These are phyloP conservation scores for Apamea epomidion DNA, from an alignment of 2,888 invertebrate genomes.

Conservation along the genomic window DNA sequence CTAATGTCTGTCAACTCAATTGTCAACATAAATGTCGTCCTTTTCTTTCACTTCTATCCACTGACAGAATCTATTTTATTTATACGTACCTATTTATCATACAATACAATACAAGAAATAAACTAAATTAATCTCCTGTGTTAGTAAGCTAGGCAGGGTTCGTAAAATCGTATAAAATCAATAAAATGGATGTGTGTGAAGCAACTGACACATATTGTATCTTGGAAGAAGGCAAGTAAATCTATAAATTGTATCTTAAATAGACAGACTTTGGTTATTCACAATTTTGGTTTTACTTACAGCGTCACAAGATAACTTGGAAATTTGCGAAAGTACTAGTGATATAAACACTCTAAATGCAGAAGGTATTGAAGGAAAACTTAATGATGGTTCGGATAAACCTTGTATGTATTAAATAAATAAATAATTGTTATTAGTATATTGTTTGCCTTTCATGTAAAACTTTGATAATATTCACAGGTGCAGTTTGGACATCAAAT, in stretches of 20 bases:
- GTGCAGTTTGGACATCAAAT: constrained; percentile 77
- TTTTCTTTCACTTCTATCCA: too few species aligned
- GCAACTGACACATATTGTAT: constrained; percentile 56
- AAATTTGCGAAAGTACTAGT: constrained; percentile 62
- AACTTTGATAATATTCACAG: constrained; percentile 53
- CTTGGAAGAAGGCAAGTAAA: constrained; percentile 63
- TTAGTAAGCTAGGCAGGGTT: background rate
- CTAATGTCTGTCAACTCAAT: too few species aligned
- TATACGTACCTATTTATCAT: too few species aligned
- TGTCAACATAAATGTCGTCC: too few species aligned
- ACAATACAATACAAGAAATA: background rate
- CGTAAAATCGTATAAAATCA: background rate
- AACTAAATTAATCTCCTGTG: background rate
- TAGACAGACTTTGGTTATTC: background rate
- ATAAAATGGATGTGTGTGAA: constrained; percentile 62
- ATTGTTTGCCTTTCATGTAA: background rate
- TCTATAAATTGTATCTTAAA: background rate
- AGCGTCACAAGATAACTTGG: constrained; percentile 64
- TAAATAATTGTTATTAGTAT: background rate
- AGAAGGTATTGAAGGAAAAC: constrained; percentile 55
- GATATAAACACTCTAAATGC: constrained; percentile 48
- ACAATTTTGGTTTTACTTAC: constrained; percentile 38
- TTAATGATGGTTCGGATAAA: constrained; percentile 67
- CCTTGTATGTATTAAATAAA: constrained; percentile 64
- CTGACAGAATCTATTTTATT: too few species aligned